Evolutionary conservation across 1,140 invertebrate species (phyloP).

Genomic region (Eupeodes corollae): DNA sequence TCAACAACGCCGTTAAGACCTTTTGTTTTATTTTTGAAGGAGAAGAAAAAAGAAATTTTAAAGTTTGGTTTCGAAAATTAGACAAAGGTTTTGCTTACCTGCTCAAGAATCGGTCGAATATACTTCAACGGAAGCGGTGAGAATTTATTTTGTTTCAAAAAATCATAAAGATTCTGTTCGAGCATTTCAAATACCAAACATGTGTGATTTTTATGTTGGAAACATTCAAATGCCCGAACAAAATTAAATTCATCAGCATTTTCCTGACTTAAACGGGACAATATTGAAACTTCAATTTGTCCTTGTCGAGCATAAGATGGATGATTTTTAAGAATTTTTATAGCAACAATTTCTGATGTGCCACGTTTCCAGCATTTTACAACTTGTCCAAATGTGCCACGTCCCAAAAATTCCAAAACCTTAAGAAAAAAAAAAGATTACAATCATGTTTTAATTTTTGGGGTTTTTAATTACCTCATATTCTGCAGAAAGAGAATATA

Average conservation of each 20-base stretch:
- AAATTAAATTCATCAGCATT: constrained; percentile 99
- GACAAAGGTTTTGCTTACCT: constrained; percentile 49
- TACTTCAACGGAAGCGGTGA: constrained; percentile 94
- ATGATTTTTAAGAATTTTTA: constrained; percentile 99
- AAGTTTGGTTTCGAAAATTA: no score
- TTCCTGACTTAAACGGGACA: constrained; percentile 94
- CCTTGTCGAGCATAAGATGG: constrained; percentile 98
- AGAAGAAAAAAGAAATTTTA: not conserved
- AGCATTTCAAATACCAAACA: constrained; percentile 99
- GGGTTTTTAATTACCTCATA: constrained; percentile 54
- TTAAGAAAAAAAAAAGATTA: constrained; percentile 18
- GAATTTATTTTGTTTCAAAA: constrained; percentile 99
- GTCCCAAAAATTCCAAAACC: constrained; percentile 95
- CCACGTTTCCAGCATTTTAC: constrained; percentile 99
- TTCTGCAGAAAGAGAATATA: constrained; percentile 84
- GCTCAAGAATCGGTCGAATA: constrained; percentile 96
- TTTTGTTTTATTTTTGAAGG: no score
- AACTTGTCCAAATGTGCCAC: constrained; percentile 98
- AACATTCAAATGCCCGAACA: constrained; percentile 98
- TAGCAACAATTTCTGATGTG: constrained; percentile 98
- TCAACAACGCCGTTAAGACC: constrained; percentile 85
- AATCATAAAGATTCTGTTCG: constrained; percentile 99
- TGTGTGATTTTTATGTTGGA: constrained; percentile 99
- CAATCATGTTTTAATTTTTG: no score
- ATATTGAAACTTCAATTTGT: constrained; percentile 97